Evolutionary conservation across 2,888 invertebrate genomes (phyloP).

Genomic region (Caenorhabditis sp.): DNA sequence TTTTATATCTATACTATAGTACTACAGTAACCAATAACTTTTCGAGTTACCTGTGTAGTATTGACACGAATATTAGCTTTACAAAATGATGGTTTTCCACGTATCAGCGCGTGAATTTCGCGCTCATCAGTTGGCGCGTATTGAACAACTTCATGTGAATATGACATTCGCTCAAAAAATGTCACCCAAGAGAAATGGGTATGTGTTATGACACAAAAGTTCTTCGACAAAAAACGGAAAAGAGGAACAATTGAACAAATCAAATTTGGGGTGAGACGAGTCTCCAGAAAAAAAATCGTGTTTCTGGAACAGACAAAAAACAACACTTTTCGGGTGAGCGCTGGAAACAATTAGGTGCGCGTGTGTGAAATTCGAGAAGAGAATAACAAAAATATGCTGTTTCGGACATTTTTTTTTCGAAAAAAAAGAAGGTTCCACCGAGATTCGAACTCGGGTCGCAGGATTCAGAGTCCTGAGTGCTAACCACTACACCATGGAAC

Average conservation of each 20-base stretch:
- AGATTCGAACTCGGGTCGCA: constrained; percentile 58
- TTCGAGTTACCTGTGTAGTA: constrained; percentile 23
- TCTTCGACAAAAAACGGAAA: not conserved
- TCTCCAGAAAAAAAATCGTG: not conserved
- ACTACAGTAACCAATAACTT: not conserved
- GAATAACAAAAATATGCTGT: constrained; percentile 11
- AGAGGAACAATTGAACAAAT: not conserved
- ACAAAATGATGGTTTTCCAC: constrained; percentile 38
- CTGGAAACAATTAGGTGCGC: constrained; percentile 4
- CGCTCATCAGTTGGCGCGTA: constrained; percentile 37
- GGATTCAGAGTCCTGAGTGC: constrained; percentile 59
- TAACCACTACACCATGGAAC: constrained; percentile 59
- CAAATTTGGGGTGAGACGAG: not conserved
- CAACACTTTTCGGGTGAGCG: constrained; percentile 1
- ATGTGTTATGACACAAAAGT: not conserved
- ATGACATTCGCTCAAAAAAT: constrained; percentile 14
- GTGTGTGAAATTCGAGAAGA: not conserved
- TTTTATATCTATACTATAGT: not conserved
- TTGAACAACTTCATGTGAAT: constrained; percentile 35
- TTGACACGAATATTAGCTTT: constrained; percentile 41
- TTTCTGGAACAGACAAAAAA: not conserved
- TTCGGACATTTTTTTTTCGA: not conserved
- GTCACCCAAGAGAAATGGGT: no score
- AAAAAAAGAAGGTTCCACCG: constrained; percentile 50
- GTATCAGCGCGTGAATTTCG: constrained; percentile 37